Base-by-base conservation (phyloP, 1,140 invertebrate genomes). In the Ditylenchus dipsaci region DNA sequence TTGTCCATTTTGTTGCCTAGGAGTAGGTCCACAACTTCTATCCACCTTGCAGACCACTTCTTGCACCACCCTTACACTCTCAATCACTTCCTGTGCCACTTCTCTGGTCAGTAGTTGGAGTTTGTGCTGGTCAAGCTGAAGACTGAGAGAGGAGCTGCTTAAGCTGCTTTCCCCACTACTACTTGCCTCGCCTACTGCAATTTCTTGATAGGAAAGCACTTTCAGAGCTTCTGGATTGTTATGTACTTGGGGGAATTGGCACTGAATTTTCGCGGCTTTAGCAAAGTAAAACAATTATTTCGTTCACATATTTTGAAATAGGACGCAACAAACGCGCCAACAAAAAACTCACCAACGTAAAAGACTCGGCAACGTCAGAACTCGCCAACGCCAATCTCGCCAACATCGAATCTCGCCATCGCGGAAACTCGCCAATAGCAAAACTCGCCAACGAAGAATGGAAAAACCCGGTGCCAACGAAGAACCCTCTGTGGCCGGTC, bases 11-110 rank as follows among this genome's bases (percentile, higher is more conserved):
- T 53, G 49, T 27, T 19, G 29, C 26, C 59, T 19, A n/a, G 59
- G 59, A 7, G 59, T 61, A 5, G 59, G 27, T 13, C 59, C 59
- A 61, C 59, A 61, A 43, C 59, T 33, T n/a, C 29, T 61, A 27
- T 61, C 59, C 59, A 43, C 59, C 8, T 19, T 19, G 29, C 19
- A 30, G 29, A 29, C 23, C n/a, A 53, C 49, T 21, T 53, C 49
- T 26, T 53, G 49, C 49, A 53, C 49, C 15, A 53, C 23, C n/a
- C 59, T 19, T 8, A 43, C 29, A n/a, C 29, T 61, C 29, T 61
- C 13, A 30, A 61, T 61, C n/a, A 61, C 59, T 19, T 61, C 59
- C 8, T 19, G 29, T 1, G 59, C 59, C n/a, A 61, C 38, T 19
- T 21, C 27, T 30, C 29, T 61, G 19, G 59, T 7, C 19, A 61